Conservation (phyloP, 2,888 invertebrate species). For the Stenotaenia linearis region DNA sequence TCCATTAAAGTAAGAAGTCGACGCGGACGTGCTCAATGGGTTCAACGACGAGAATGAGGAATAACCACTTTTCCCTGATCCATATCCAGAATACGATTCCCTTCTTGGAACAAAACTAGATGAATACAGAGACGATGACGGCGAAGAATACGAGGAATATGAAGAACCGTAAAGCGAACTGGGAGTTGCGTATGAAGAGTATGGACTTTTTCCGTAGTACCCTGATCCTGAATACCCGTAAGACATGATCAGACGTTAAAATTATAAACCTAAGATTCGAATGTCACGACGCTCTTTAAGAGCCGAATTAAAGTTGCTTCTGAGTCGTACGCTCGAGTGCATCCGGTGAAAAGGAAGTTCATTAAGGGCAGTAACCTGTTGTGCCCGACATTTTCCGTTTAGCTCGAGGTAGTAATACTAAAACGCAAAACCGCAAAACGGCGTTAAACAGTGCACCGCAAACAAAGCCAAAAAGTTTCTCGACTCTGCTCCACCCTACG, state of each 20-base stretch:
- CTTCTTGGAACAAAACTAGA: not conserved
- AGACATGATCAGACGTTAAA: not conserved
- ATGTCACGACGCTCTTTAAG: too few species aligned
- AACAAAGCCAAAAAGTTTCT: conserved; percentile 19
- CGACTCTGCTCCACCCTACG: not conserved
- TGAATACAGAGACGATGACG: conserved; percentile 32
- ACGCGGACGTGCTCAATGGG: conserved; percentile 12
- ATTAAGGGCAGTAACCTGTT: not conserved
- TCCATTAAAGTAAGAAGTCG: conserved; percentile 32
- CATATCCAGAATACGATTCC: not conserved
- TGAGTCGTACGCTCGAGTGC: too few species aligned
- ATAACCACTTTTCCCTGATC: not conserved
- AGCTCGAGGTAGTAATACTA: not conserved
- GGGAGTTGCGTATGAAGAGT: conserved; percentile 37
- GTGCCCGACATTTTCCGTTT: not conserved
- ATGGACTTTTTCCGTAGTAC: conserved; percentile 36
- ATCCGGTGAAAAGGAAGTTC: not conserved
- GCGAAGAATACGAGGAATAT: conserved; percentile 36
- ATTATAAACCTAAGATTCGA: too few species aligned
- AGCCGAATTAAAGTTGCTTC: too few species aligned
- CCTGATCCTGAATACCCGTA: not conserved
- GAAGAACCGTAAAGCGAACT: conserved; percentile 31
- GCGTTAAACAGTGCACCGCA: not conserved
- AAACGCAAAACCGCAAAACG: not conserved
- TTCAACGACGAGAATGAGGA: not conserved